Evolutionary conservation across 1,140 invertebrate species (phyloP), one percentile per base, ranked within the genome.

Genomic region (Drosophila aff.): DNA sequence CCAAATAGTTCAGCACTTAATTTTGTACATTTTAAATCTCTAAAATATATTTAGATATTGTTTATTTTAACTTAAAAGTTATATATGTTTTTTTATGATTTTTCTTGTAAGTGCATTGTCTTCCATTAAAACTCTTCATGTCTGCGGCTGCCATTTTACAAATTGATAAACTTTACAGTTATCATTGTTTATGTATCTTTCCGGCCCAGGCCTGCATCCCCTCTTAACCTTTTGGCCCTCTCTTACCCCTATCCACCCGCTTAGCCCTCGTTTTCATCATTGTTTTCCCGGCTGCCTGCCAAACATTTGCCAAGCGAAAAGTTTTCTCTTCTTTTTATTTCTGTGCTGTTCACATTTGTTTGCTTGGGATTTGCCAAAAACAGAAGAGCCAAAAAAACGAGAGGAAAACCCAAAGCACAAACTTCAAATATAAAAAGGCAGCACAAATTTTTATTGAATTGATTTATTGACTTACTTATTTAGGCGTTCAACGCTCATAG

Each of bases 381-480:
- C 69, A 73, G 69, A 72, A 66, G 55, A 43, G 62, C 41, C 79
- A 67, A 49, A 85, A 85, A 63, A 53, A 68, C 2, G 23, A 41
- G n/a, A 21, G 26, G 26, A 41, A 66, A 36, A 60, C 44, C 61
- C 67, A 49, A 43, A 72, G 58, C 66, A 52, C 57, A 83, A 89
- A 69, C 58, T 74, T 83, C 50, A 71, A 72, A 81, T 62, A 80
- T 64, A 71, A 85, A 89, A 84, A 84, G 79, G 75, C 81, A 75
- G 68, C 66, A 73, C 46, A 78, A 79, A 90, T 91, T 91, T 87
- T 81, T 91, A 89, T 91, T 84, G 76, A 90, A 91, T 90, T 90
- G 85, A 90, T 90, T 90, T 90, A 90, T 90, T 90, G 85, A 90
- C 86, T 90, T 90, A 85, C 79, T 90, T 91, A 86, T 91, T 90